Percentiles rank a stretch among this genome's conserved stretches.
Evolutionary conservation across 2,113 vertebrate species (phyloP).

Genomic region (Alaudala cheleensis): DNA sequence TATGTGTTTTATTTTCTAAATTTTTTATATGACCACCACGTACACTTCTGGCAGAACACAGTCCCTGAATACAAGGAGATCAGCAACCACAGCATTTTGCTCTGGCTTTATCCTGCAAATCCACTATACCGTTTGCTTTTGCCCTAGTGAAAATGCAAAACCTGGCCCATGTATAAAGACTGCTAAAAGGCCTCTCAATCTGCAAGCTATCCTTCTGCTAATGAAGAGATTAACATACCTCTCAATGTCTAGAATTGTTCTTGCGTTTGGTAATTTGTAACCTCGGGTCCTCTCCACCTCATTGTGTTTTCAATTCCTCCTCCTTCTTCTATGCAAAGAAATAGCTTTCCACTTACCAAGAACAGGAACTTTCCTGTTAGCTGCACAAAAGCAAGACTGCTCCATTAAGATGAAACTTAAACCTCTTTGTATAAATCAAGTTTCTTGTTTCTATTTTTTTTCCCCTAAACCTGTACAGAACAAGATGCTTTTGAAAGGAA

Average conservation of each 20-base stretch:
- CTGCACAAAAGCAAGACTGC: background rate
- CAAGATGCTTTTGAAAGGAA: background rate
- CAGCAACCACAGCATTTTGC: background rate
- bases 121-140: background rate
- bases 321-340: background rate
- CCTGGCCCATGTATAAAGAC: background rate
- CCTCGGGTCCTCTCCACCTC: background rate
- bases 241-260: slow-evolving; percentile 15
- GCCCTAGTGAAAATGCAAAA: slow-evolving; percentile 13
- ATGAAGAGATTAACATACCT: slow-evolving; percentile 21
- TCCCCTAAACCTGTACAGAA: background rate
- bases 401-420: background rate
- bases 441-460: background rate
- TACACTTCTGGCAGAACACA: background rate
- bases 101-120: background rate
- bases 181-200: background rate
- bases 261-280: background rate
- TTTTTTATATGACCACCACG: background rate
- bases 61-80: background rate
- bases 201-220: slow-evolving; percentile 3
- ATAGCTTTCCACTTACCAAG: background rate
- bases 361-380: background rate
- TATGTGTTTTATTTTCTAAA: background rate
- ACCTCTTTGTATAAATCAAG: background rate
- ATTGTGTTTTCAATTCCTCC: background rate